These are phyloP conservation scores for Leptinotarsa haldemani DNA, from an alignment of 2,888 invertebrate genomes.

Conservation along the genomic window DNA sequence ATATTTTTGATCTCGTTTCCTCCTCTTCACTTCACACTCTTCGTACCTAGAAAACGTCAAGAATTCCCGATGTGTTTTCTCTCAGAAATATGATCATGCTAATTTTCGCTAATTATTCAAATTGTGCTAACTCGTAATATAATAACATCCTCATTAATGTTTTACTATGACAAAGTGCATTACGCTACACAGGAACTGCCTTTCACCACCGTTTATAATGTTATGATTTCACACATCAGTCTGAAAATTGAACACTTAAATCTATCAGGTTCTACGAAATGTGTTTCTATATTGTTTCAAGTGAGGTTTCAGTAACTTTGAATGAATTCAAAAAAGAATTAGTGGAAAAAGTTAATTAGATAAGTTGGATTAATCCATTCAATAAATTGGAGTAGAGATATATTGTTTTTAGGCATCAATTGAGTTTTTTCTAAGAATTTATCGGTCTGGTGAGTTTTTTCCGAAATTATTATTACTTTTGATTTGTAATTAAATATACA, in stretches of 20 bases:
- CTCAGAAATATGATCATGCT: constrained; percentile 5
- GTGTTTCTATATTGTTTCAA: background rate
- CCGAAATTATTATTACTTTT: background rate
- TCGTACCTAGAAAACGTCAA: too few relatives aligned
- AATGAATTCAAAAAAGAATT: background rate
- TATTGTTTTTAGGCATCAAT: background rate
- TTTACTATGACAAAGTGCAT: constrained; percentile 9
- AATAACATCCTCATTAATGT: constrained; percentile 29
- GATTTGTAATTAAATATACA: too few relatives aligned
- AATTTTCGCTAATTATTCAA: constrained; percentile 27
- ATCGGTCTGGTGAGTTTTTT: background rate
- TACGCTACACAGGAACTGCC: background rate
- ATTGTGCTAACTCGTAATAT: background rate
- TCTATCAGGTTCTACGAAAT: background rate
- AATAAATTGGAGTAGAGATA: background rate
- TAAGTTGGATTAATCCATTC: background rate
- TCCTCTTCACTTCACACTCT: too few relatives aligned
- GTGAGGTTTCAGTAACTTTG: background rate
- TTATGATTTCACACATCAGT: background rate
- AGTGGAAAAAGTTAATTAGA: background rate
- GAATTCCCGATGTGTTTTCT: background rate
- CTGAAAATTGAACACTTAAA: too few relatives aligned
- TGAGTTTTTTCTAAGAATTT: background rate
- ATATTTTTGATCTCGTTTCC: too few relatives aligned
- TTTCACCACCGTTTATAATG: background rate